A percentile compares a stretch with the other conserved stretches of the same genome.
Conservation (phyloP, 64 coral and sea anemone genomes). For the Montipora sp. region DNA sequence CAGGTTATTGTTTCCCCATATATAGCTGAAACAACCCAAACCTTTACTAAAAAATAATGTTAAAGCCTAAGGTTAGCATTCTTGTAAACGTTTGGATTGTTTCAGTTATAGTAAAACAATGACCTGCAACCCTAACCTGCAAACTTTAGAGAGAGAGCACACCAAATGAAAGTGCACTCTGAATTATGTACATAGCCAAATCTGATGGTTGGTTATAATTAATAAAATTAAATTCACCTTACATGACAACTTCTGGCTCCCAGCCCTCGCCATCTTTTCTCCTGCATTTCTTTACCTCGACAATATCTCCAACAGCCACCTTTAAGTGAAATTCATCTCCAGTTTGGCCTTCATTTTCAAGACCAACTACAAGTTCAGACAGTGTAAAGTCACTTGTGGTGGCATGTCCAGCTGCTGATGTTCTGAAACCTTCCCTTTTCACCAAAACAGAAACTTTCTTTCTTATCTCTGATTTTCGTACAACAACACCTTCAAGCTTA, state of each 20-base stretch:
- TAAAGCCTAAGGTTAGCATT: no score
- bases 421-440: background rate
- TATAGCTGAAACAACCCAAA: no score
- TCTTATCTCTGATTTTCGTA: background rate
- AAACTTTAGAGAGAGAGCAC: no score
- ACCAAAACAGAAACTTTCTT: background rate
- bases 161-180: no score
- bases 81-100: no score
- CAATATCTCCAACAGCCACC: slow-evolving; percentile 1
- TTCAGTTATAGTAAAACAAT: no score
- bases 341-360: background rate
- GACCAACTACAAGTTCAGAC: background rate
- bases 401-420: background rate
- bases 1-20: no score
- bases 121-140: no score
- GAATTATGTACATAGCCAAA: no score
- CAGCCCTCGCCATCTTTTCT: background rate
- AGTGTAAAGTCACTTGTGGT: background rate
- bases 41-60: no score
- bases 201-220: no score
- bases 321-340: background rate
- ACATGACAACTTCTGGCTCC: slow-evolving; percentile 24
- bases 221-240: background rate
- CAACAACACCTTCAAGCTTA: background rate
- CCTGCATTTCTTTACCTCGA: background rate